phyloP scores from a whole-genome alignment of 2,797 vertebrate genomes.

The Heliangelus exortis region DNA sequence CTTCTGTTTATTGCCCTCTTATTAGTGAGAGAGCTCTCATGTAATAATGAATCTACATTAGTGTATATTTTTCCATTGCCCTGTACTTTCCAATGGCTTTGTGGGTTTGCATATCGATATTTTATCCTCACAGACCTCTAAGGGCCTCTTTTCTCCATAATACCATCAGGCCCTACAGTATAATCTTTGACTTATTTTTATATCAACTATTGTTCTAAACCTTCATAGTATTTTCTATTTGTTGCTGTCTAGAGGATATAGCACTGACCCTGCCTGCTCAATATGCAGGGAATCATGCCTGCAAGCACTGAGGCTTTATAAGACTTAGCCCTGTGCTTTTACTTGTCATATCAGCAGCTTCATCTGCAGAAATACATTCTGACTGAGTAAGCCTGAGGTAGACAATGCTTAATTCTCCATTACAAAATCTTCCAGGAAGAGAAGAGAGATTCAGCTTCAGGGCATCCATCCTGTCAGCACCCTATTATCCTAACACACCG shows the following conservation, averaged over 20 bases:
- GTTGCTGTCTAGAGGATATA: slow-evolving; percentile 39
- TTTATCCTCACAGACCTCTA: slow-evolving; percentile 44
- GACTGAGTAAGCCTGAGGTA: slow-evolving; percentile 80
- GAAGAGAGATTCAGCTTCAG: slow-evolving; percentile 75
- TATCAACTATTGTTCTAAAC: slow-evolving; percentile 59
- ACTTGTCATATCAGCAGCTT: slow-evolving; percentile 77
- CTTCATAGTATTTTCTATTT: slow-evolving; percentile 62
- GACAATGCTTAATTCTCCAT: slow-evolving; percentile 79
- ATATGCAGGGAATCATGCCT: slow-evolving; percentile 63
- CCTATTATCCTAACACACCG: slow-evolving; percentile 74
- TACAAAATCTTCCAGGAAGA: slow-evolving; percentile 74
- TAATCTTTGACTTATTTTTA: slow-evolving; percentile 70
- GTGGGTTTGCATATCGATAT: slow-evolving; percentile 60
- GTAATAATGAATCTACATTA: neutral
- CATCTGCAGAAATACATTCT: slow-evolving; percentile 79
- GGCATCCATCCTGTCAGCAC: slow-evolving; percentile 73
- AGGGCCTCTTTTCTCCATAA: slow-evolving; percentile 68
- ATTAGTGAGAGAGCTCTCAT: neutral
- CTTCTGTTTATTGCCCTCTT: slow-evolving; percentile 24
- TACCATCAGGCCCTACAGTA: slow-evolving; percentile 46
- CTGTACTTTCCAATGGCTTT: slow-evolving; percentile 54
- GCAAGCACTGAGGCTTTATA: slow-evolving; percentile 58
- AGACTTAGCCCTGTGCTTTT: slow-evolving; percentile 64
- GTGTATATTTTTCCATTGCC: slow-evolving; percentile 27
- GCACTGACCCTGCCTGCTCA: slow-evolving; percentile 57